A percentile compares a stretch with the other conserved stretches of the same genome.
These are phyloP conservation scores for Bilobella aurantiaca DNA, from an alignment of 1,140 invertebrate genomes.

Conservation along the genomic window DNA sequence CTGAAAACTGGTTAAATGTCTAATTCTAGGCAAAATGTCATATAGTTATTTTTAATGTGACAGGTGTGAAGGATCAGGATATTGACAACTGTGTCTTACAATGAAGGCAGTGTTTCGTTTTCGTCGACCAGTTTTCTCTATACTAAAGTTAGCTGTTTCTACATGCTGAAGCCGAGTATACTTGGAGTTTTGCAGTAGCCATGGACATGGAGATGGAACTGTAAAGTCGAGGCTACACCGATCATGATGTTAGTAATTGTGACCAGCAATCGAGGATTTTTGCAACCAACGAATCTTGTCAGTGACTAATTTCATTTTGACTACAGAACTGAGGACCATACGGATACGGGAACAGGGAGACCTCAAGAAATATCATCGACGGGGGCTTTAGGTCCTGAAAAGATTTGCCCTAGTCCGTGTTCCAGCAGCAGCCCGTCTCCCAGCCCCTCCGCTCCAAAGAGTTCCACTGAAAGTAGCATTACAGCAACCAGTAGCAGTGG, in stretches of 20 bases:
- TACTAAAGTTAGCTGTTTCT: too few relatives aligned
- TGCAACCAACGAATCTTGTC: neutral
- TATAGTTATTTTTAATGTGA: too few relatives aligned
- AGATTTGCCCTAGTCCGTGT: neutral
- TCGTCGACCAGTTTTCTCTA: too few relatives aligned
- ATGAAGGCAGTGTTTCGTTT: too few relatives aligned
- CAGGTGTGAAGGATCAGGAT: too few relatives aligned
- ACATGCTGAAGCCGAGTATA: too few relatives aligned
- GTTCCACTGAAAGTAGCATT: neutral
- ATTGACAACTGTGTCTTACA: too few relatives aligned
- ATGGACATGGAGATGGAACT: neutral
- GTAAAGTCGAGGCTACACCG: neutral
- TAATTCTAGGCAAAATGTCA: too few relatives aligned
- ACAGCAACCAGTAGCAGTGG: slow-evolving; percentile 13
- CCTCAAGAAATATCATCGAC: neutral
- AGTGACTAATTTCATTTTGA: neutral
- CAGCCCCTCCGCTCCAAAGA: slow-evolving; percentile 1
- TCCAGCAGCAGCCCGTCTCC: neutral
- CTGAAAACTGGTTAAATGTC: too few relatives aligned
- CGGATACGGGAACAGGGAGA: neutral
- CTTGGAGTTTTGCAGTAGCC: neutral
- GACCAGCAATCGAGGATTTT: neutral
- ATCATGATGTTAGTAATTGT: neutral
- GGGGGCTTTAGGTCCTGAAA: neutral
- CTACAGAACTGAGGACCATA: neutral